Evolutionary conservation across 2,797 vertebrate genomes (phyloP), one percentile per base, ranked within the genome.

Genomic region (Epinephelus coioides): DNA sequence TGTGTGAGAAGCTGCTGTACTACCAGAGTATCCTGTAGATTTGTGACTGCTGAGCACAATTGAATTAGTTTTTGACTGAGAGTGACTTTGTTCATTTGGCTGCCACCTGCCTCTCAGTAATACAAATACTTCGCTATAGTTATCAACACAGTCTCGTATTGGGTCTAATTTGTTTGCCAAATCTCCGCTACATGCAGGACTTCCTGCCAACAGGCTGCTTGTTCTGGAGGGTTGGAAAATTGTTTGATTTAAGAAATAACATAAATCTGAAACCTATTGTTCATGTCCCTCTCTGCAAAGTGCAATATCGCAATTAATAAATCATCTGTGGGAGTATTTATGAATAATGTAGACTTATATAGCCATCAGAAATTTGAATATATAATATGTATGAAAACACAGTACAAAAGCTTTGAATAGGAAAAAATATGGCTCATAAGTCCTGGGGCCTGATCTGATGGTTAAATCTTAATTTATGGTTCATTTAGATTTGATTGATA

Each of bases 41-140:
- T 83, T 64, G 73, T 62, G 66, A 81, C 76, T 78, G 76, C 76
- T 70, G 63, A 83, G 76, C 53, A 53, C 54, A 54, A 56, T 80
- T 66, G 62, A 77, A 84, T 85, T 81, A 23, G 43, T 82, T 68
- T 90, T 80, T 81, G 54, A 87, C 62, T 67, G 72, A 81, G 61
- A 72, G 6, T 12, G 59, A 90, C 65, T 80, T 79, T 80, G 79
- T 82, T 88, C 82, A 77, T 86, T 89, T 88, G 66, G 79, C 78
- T 85, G 86, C 84, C 83, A 89, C 88, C 88, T 91, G 83, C 65
- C 79, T 82, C 81, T 82, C 62, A 64, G 76, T 66, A 76, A 76
- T 78, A 85, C 75, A 83, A 88, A 86, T 82, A 79, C 71, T 81
- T 86, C 59, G 70, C 64, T 65, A 43, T 47, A 69, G 72, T 82